These are phyloP conservation scores for Thalassaphorura encarpata DNA, from an alignment of 1,140 invertebrate genomes.

Conservation along the genomic window DNA sequence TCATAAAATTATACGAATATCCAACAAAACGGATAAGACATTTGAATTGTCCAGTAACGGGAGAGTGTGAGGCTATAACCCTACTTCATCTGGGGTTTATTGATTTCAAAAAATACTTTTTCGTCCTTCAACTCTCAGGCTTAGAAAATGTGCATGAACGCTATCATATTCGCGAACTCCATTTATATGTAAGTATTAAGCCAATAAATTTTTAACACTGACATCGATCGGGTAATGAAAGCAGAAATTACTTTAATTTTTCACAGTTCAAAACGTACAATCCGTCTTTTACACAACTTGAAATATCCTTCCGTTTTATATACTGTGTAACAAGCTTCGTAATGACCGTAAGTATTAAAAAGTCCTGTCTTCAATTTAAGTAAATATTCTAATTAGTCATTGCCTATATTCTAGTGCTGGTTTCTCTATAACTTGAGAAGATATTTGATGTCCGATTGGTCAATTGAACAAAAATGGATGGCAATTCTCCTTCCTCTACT, in stretches of 20 bases:
- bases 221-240: no score
- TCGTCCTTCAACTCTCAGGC: slow-evolving; percentile 73
- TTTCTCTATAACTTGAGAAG: slow-evolving; percentile 78
- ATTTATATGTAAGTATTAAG: slow-evolving; percentile 67
- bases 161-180: slow-evolving; percentile 71
- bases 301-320: slow-evolving; percentile 92
- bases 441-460: slow-evolving; percentile 86
- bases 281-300: slow-evolving; percentile 87
- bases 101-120: slow-evolving; percentile 75
- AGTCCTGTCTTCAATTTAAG: neutral
- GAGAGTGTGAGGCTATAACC: slow-evolving; percentile 72
- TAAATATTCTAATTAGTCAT: no score
- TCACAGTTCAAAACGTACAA: slow-evolving; percentile 93
- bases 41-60: slow-evolving; percentile 63
- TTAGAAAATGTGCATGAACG: slow-evolving; percentile 71
- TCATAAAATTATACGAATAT: slow-evolving; percentile 19
- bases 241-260: no score
- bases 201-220: slow-evolving; percentile 36
- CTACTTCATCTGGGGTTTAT: slow-evolving; percentile 81
- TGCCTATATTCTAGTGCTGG: slow-evolving; percentile 63
- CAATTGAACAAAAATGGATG: slow-evolving; percentile 96
- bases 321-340: slow-evolving; percentile 79
- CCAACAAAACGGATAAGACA: slow-evolving; percentile 43
- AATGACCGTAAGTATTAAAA: slow-evolving; percentile 62
- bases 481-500: slow-evolving; percentile 78